phyloP scores from a whole-genome alignment of 2,797 vertebrate genomes.

The Neosilurus mollespiculum region DNA sequence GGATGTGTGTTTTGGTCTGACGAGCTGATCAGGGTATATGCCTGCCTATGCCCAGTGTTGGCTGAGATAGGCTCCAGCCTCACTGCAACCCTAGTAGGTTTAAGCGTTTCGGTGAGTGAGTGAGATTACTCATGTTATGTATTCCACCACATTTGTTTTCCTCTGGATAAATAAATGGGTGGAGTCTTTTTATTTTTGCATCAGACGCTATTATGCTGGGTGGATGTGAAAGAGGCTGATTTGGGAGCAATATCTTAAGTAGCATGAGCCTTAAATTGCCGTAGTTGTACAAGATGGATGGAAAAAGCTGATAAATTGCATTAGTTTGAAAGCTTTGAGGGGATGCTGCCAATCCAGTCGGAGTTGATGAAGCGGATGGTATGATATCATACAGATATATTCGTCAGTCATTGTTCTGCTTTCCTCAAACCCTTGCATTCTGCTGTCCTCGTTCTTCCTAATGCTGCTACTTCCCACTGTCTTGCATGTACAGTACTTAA shows the following conservation, averaged over 20 bases:
- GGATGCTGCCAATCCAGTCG: constrained; percentile 54
- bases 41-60: too few species aligned
- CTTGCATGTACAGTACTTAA: not conserved
- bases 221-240: not conserved
- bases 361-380: constrained; percentile 33
- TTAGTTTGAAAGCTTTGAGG: constrained; percentile 57
- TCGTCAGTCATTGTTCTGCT: not conserved
- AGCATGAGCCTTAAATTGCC: constrained; percentile 51
- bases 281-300: constrained; percentile 54
- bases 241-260: constrained; percentile 60
- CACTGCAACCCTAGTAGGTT: too few species aligned
- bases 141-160: constrained; percentile 27
- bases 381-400: constrained; percentile 27
- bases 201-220: not conserved
- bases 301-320: constrained; percentile 60
- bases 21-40: too few species aligned
- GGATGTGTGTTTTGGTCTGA: too few species aligned
- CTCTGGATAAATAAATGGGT: constrained; percentile 9
- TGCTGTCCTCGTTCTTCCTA: too few species aligned
- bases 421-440: not conserved
- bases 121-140: too few species aligned
- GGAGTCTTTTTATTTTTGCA: constrained; percentile 24
- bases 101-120: too few species aligned
- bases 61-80: too few species aligned
- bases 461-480: not conserved